phyloP scores from a whole-genome alignment of 2,797 vertebrate species.

The Coregonus suidteri region DNA sequence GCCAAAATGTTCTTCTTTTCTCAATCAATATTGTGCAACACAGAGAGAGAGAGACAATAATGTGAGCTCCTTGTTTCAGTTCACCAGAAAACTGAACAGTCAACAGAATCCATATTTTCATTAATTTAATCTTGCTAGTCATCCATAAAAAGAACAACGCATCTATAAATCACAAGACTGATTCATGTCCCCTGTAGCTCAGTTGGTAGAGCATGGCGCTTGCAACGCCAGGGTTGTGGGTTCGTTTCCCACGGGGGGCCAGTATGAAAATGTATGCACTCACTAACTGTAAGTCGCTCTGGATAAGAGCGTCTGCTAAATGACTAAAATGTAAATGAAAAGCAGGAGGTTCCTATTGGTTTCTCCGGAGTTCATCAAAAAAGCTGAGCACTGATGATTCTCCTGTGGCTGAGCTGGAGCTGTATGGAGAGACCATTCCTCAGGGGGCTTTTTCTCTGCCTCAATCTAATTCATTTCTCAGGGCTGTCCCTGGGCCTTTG shows the following conservation, averaged over 20 bases:
- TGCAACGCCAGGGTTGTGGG: no score
- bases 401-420: slow-evolving; percentile 22
- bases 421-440: slow-evolving; percentile 49
- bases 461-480: slow-evolving; percentile 70
- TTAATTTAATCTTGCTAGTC: slow-evolving; percentile 53
- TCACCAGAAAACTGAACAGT: slow-evolving; percentile 32
- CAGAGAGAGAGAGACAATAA: slow-evolving; percentile 44
- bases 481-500: slow-evolving; percentile 65
- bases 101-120: slow-evolving; percentile 54
- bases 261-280: no score
- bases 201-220: no score
- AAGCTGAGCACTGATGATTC: slow-evolving; percentile 54
- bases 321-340: no score
- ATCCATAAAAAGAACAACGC: no score
- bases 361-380: slow-evolving; percentile 47
- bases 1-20: slow-evolving; percentile 37
- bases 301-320: no score
- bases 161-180: slow-evolving; percentile 48
- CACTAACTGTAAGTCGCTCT: no score
- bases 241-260: no score
- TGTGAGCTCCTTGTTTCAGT: slow-evolving; percentile 56
- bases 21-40: slow-evolving; percentile 27
- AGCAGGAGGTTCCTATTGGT: slow-evolving; percentile 33
- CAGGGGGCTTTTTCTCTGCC: slow-evolving; percentile 47
- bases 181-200: no score